Conservation (phyloP, 1,140 invertebrate genomes). For the Antheraea pernyi region DNA sequence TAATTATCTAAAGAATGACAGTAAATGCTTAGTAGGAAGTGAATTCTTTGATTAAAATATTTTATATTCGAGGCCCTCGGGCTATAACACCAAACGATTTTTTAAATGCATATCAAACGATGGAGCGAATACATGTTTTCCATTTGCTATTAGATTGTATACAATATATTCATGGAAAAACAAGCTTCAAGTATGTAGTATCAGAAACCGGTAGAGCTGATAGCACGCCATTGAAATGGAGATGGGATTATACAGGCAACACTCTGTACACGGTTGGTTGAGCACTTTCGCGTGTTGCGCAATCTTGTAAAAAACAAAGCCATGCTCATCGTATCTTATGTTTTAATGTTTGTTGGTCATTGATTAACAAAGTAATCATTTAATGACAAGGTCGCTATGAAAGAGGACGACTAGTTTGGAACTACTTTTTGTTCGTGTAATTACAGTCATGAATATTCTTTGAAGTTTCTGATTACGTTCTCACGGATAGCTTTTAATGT, state of each 20-base stretch:
- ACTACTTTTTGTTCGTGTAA: constrained; percentile 1
- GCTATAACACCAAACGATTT: not conserved
- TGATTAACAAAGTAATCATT: not conserved
- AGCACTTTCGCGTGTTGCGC: constrained; percentile 40
- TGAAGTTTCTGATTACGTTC: not conserved
- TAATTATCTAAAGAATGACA: not conserved
- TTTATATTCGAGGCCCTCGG: not conserved
- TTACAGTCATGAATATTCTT: constrained; percentile 11
- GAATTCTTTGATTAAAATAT: not conserved
- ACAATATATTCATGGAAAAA: not conserved
- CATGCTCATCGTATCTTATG: not conserved
- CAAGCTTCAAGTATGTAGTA: not conserved
- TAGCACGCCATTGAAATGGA: constrained; percentile 26
- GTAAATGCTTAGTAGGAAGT: not conserved
- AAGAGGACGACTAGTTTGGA: constrained; percentile 10
- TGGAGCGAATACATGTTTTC: not conserved
- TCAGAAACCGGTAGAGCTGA: not conserved
- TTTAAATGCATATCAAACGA: not conserved
- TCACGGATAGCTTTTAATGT: not conserved
- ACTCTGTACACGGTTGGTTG: constrained; percentile 26
- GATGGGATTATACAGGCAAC: constrained; percentile 24
- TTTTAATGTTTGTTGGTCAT: not conserved
- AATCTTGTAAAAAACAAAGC: constrained; percentile 12
- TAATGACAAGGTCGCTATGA: constrained; percentile 8
- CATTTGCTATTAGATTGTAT: constrained; percentile 5